Percentiles rank a stretch among this genome's conserved stretches.
Evolutionary conservation across 1,140 invertebrate genomes (phyloP).

Genomic region (Caerostris extrusa): DNA sequence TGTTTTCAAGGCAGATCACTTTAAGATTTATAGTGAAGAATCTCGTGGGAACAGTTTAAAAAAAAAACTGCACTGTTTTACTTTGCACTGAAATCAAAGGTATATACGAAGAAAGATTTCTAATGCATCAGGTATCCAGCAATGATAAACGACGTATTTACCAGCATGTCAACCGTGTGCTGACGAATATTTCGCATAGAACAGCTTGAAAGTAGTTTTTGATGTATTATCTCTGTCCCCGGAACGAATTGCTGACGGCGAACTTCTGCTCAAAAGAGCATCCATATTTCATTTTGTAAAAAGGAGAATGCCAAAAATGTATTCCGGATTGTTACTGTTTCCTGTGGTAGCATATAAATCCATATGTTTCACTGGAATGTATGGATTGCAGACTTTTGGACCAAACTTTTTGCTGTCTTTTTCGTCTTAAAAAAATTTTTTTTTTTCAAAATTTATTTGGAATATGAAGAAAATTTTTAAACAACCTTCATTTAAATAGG

Average conservation of each 20-base stretch:
- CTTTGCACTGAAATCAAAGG: too few species aligned
- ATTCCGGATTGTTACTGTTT: neutral
- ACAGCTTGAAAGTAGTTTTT: neutral
- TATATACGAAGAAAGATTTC: neutral
- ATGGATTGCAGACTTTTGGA: too few species aligned
- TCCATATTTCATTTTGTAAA: neutral
- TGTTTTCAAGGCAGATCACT: too few species aligned
- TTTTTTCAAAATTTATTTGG: too few species aligned
- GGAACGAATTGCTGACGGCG: neutral
- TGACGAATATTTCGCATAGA: neutral
- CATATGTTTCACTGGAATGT: neutral
- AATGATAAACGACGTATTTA: constrained; percentile 1
- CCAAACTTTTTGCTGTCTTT: too few species aligned
- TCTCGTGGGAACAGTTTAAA: too few species aligned
- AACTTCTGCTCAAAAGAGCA: neutral
- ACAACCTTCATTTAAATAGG: too few species aligned
- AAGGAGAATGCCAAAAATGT: neutral
- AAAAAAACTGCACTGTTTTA: too few species aligned
- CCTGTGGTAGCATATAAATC: neutral
- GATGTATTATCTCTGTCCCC: neutral
- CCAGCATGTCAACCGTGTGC: neutral
- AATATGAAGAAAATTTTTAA: too few species aligned
- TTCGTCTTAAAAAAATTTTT: too few species aligned
- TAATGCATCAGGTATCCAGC: neutral
- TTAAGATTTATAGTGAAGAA: too few species aligned